These are phyloP conservation scores for Blennius ocellaris DNA, from an alignment of 2,113 vertebrate species.

Conservation along the genomic window DNA sequence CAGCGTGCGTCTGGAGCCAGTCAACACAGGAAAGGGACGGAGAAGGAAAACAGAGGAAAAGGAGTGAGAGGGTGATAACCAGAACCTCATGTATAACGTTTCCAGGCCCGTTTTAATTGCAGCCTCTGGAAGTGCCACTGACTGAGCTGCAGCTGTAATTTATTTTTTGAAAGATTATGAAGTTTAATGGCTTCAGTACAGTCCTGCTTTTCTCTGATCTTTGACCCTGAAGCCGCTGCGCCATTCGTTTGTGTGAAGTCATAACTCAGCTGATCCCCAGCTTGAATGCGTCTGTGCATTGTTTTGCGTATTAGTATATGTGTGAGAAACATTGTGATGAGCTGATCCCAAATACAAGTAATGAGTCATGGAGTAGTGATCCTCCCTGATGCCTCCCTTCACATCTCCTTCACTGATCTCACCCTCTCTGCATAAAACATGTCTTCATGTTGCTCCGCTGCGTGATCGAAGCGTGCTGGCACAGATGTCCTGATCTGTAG, in stretches of 20 bases:
- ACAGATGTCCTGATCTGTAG: too few species aligned
- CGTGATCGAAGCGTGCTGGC: too few species aligned
- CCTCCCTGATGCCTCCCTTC: too few species aligned
- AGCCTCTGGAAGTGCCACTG: background rate
- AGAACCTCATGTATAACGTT: conserved; percentile 48
- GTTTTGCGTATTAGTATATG: background rate
- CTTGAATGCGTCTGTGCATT: background rate
- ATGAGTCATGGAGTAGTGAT: background rate
- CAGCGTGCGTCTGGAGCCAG: conserved; percentile 51
- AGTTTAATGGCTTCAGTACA: background rate
- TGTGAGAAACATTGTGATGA: background rate
- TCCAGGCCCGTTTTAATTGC: conserved; percentile 5
- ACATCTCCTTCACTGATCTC: too few species aligned
- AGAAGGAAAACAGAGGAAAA: background rate
- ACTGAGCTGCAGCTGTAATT: background rate
- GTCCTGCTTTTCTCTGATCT: background rate
- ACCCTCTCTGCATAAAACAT: too few species aligned
- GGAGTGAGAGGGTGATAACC: conserved; percentile 24
- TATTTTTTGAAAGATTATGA: background rate
- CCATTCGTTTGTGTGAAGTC: too few species aligned
- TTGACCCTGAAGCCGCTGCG: background rate
- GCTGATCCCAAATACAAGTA: conserved; percentile 18
- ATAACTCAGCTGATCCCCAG: too few species aligned
- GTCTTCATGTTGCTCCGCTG: too few species aligned
- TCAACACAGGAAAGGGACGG: conserved; percentile 35